Evolutionary conservation across 1,140 invertebrate species (phyloP).

Genomic region (Drosophila arawakana): DNA sequence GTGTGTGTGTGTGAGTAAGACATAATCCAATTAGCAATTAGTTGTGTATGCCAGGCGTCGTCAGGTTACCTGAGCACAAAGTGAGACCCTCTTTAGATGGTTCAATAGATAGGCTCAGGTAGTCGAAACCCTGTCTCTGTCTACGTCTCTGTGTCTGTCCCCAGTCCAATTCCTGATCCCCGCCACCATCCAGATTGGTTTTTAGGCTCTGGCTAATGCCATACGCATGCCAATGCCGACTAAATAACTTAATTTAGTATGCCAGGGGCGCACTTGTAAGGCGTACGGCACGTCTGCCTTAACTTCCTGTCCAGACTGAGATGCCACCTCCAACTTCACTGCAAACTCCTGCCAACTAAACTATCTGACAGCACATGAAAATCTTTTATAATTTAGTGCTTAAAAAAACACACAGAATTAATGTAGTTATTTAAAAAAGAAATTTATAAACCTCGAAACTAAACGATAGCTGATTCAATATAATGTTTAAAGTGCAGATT

Average conservation of each 20-base stretch:
- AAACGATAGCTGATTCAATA: no score
- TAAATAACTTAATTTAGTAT: slow-evolving; percentile 76
- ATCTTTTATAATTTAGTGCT: no score
- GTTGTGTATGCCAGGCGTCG: slow-evolving; percentile 72
- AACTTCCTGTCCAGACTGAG: slow-evolving; percentile 29
- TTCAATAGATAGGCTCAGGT: slow-evolving; percentile 54
- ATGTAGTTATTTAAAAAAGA: no score
- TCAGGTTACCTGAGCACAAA: slow-evolving; percentile 61
- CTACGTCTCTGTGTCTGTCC: not conserved
- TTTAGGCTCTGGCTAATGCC: slow-evolving; percentile 45
- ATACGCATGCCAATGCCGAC: slow-evolving; percentile 57
- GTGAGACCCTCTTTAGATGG: slow-evolving; percentile 54
- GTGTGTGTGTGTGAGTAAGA: slow-evolving; percentile 51
- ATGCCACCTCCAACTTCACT: not conserved
- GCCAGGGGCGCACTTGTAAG: slow-evolving; percentile 45
- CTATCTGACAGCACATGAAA: no score
- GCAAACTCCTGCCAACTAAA: not conserved
- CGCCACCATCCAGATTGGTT: not conserved
- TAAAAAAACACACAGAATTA: no score
- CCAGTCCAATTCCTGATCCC: not conserved
- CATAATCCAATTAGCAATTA: slow-evolving; percentile 83
- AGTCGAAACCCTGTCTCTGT: slow-evolving; percentile 2
- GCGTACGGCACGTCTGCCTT: slow-evolving; percentile 41
- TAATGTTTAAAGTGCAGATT: no score
- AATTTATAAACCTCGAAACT: no score